Base-by-base conservation (phyloP, 2,888 invertebrate genomes). In the Muschampia plurimacula region DNA sequence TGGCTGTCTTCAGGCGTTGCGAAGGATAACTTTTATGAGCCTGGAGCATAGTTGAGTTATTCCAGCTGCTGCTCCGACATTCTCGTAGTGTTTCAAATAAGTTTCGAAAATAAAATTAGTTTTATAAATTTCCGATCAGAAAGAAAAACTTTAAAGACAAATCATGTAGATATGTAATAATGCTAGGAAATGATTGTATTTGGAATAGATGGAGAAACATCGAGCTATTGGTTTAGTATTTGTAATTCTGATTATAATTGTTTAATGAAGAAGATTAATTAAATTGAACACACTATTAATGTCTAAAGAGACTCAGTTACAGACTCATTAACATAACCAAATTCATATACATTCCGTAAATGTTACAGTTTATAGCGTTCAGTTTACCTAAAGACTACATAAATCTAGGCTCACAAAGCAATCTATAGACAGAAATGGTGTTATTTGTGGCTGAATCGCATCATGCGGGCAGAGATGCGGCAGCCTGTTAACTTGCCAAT, bases 71-170 rank as follows among this genome's bases (percentile, higher is more conserved):
- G 41, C 68, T 60, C 52, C 28, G 41, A 62, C 15, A 63, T 52
- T 69, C 63, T 52, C 39, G 69, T 36, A 63, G 52, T 69, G 63
- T 69, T 69, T 62, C 63, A 57, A 69, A 69, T 69, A 69, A 68
- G 52, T 63, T 69, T 15, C 6, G 36, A 63, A 63, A 69, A 69
- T n/a, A 52, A 52, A 39, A 69, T 62, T 69, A 62, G 62, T 63
- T 69, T 52, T 69, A 55, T 22, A 63, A 63, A 41, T 52, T 68
- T 39, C 46, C 7, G 49, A 36, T 68, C 68, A 49, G 36, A 49
- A 8, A 32, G 46, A 46, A 46, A 13, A 46, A 46, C 12, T 46
- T 46, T 2, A 13, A 49, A 7, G 6, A 49, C n/a, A 6, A 49
- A 49, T 49, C n/a, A 49, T n/a, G 22, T 55, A 55, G 7, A 39